Base-by-base conservation (phyloP, 2,113 vertebrate species). In the Microcebus griseorufus region DNA sequence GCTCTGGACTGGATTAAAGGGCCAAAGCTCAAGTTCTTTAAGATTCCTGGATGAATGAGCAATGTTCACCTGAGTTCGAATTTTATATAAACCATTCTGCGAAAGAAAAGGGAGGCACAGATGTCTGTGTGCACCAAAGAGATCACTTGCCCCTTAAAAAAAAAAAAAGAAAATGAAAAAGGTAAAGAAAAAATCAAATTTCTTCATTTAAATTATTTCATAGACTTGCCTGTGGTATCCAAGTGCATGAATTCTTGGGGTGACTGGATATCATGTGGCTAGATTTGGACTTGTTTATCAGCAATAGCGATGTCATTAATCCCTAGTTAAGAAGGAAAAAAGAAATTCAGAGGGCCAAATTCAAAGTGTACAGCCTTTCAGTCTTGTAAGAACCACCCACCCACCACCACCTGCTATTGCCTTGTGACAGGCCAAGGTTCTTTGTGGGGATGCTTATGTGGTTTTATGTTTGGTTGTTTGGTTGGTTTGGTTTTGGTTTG, bases 181-280 rank as follows among this genome's bases (percentile, higher is more conserved):
- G 6, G 11, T 9, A 10, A n/a, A 98, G 16, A 11, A 10, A n/a
- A 98, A 97, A 97, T 97, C 93, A 97, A 94, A 98, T 97, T 97
- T 95, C 39, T 73, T 97, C 62, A 89, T 98, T 98, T 98, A 96
- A 98, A 96, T 98, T 96, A 97, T 97, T 97, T 95, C 95, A 83
- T 96, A 94, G 7, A 70, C 95, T 98, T 98, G 95, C 94, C 86
- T 96, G 84, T 98, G 94, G 95, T 98, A 98, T 98, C 94, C 91
- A 98, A 98, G 94, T 97, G 97, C 98, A 98, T 98, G 96, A 98
- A 98, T 98, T 98, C 92, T 97, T 96, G 89, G 97, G 79, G 94
- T 92, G 67, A 97, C 96, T 97, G 96, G 97, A 97, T 95, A 98
- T 97, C 73, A 1, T 83, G 92, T 97, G 97, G 94, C 97, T 97